These are phyloP conservation scores for Lagria hirta DNA, from an alignment of 2,888 invertebrate genomes.

Conservation along the genomic window DNA sequence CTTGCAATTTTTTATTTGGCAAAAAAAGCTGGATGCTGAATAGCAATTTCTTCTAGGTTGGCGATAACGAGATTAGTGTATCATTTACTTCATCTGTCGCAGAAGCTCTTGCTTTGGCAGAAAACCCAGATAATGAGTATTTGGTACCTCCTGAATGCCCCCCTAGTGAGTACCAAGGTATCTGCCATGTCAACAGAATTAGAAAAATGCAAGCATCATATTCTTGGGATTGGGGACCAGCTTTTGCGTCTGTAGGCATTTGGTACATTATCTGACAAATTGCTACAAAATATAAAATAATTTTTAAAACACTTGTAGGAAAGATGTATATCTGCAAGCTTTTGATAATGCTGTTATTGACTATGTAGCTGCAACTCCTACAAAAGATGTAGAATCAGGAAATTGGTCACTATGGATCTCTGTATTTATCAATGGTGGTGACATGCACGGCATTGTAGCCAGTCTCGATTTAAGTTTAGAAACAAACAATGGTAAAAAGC, in stretches of 20 bases:
- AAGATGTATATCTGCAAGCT: conserved; percentile 65
- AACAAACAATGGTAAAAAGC: too few species aligned
- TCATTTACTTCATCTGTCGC: conserved; percentile 49
- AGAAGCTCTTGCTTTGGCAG: conserved; percentile 37
- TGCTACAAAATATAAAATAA: conserved; percentile 1
- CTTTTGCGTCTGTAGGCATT: conserved; percentile 89
- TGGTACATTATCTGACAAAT: conserved; percentile 65
- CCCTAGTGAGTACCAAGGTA: conserved; percentile 74
- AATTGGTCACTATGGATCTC: too few species aligned
- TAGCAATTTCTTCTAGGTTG: conserved; percentile 40
- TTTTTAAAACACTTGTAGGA: conserved; percentile 57
- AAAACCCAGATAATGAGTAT: conserved; percentile 45
- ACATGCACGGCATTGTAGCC: too few species aligned
- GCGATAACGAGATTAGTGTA: conserved; percentile 47
- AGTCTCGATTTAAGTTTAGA: too few species aligned
- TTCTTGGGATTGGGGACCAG: conserved; percentile 96
- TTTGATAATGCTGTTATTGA: conserved; percentile 65
- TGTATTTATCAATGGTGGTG: too few species aligned
- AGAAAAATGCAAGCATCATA: conserved; percentile 94
- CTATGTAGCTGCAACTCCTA: conserved; percentile 62
- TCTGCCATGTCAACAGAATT: conserved; percentile 89
- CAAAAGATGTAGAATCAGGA: too few species aligned
- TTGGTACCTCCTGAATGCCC: conserved; percentile 77
- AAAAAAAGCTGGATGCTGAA: too few species aligned
- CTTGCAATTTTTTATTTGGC: conserved; percentile 1